Evolutionary conservation across 2,797 vertebrate species (phyloP), one percentile per base, ranked within the genome.

Genomic region (Microctenopoma stevenorrisi): DNA sequence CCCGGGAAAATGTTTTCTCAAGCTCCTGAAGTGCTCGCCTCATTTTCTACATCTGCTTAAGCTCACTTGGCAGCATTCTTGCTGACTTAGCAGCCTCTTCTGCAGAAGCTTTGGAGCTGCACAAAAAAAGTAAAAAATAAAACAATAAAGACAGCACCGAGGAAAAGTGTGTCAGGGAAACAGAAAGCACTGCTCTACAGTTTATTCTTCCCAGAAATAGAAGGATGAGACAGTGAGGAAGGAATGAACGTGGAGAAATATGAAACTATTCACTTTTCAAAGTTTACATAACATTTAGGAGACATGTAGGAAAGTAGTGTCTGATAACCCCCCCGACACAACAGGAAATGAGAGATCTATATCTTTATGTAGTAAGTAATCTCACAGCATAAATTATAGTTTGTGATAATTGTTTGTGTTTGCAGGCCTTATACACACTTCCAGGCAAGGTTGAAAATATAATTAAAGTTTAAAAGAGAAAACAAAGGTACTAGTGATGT

Each of bases 41-140:
- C 55, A 30, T 83, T 72, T 68, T 64, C 77, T 84, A 88, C 89
- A 88, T 92, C 91, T 90, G 89, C 91, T 91, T 88, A 87, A 89
- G 76, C 83, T 86, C 86, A 86, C 65, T 49, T 65, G 57, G 80
- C 79, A 59, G 85, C 56, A 38, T 88, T 91, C 69, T 81, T 58
- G 91, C 92, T 94, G 93, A 93, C 89, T 90, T 86, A 77, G 92
- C 93, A 88, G 66, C 76, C 60, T 72, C 25, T 68, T 66, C 70
- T 65, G 77, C 79, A 37, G 86, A 87, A 86, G 89, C 85, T 89
- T 74, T 42, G 77, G 76, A 88, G 76, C 75, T 46, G 57, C 67
- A 61, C 44, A 18, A 50, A 51, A 63, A 69, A 47, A 7, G 9
- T 28, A 26, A 13, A 35, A 47, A 22, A 38, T 18, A 43, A 37